Base-by-base conservation (phyloP, 2,888 invertebrate genomes). In the Acanthacorydalis orientalis region DNA sequence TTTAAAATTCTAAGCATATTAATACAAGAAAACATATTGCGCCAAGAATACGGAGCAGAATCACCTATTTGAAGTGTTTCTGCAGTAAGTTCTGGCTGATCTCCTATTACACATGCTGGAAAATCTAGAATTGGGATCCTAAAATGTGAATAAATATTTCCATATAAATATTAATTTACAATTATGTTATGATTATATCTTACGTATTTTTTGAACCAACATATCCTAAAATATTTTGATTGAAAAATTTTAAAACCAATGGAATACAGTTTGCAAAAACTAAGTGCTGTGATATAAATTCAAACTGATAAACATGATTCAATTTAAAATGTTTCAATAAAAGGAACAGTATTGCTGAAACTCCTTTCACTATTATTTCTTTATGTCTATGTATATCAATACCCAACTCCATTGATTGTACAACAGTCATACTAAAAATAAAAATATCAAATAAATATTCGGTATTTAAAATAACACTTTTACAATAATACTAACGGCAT, bases 191-290 rank as follows among this genome's bases (percentile, higher is more conserved):
- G 32, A 50, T 7, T 44, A 49, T 15, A 23, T 65, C 72, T 69
- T 68, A 77, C 76, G 76, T 78, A 67, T 96, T 93, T 64, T 92
- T 93, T 40, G 95, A 87, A 59, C 88, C 87, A 50, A 97, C 88
- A 68, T 96, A 96, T 44, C 85, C 83, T 65, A 88, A 77, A 53
- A 97, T 93, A 60, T 96, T 93, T 67, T 98, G 97, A 68, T 98
- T 99, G 65, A 99, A 90, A 69, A 98, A 98, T 64, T 98, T 98
- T 47, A 99, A 71, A 15, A 98, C 91, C 51, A 98, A 70, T 0
- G 98, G 98, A 65, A 99, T 95, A 62, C 97, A 98, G 65, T 98
- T 98, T 50, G 97, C 97, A 69, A 97, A 97, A 9, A 98, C 95
- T 55, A 98, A 73, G 69, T 98, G 96, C 67, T 98, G 96, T 1